These are phyloP conservation scores for Carduelis carduelis DNA, from an alignment of 2,797 vertebrate genomes.

Conservation along the genomic window DNA sequence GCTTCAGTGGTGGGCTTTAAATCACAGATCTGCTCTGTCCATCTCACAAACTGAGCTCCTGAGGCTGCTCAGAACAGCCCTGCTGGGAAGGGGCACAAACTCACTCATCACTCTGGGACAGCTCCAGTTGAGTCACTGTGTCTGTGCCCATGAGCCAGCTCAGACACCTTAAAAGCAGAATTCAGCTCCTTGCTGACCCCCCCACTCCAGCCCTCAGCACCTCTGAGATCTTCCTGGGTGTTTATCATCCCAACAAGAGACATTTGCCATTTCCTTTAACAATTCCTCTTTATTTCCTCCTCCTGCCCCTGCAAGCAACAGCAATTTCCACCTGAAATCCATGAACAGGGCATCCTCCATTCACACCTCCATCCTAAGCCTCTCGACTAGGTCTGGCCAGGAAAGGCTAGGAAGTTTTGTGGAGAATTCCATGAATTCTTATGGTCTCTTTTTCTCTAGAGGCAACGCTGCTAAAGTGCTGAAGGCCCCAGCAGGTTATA, in stretches of 20 bases:
- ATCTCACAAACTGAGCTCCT: not conserved
- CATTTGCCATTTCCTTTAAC: not conserved
- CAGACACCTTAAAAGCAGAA: not conserved
- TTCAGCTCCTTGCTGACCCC: not conserved
- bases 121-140: not conserved
- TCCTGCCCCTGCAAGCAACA: not conserved
- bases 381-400: not conserved
- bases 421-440: slow-evolving; percentile 45
- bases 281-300: not conserved
- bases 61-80: not conserved
- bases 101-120: not conserved
- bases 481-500: slow-evolving; percentile 16
- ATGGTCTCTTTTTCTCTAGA: not conserved
- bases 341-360: not conserved
- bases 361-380: not conserved
- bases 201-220: not conserved
- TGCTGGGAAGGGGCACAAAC: not conserved
- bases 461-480: not conserved
- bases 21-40: not conserved
- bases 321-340: not conserved
- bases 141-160: not conserved
- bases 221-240: not conserved
- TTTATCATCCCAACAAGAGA: not conserved
- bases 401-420: not conserved
- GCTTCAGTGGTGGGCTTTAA: not conserved